Percentiles rank a stretch among this genome's conserved stretches.
These are phyloP conservation scores for Sciurus carolinensis DNA, from an alignment of 2,797 vertebrate genomes.

Conservation along the genomic window DNA sequence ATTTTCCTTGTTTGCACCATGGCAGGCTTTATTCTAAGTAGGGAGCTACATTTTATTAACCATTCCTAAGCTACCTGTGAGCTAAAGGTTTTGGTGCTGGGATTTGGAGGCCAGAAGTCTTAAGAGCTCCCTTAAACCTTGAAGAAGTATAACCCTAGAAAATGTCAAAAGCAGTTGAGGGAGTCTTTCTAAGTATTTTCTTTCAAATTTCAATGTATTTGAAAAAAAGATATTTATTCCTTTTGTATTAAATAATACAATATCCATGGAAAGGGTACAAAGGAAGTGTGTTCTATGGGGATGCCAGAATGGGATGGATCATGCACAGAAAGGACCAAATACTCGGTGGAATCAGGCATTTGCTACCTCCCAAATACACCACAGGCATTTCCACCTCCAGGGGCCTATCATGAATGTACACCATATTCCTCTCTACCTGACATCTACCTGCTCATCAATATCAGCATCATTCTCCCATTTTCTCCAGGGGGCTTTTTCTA, in stretches of 20 bases:
- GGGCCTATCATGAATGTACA: not conserved
- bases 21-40: not conserved
- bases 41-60: not conserved
- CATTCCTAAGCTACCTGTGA: not conserved
- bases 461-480: not conserved
- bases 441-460: not conserved
- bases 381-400: not conserved
- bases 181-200: not conserved
- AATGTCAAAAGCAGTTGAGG: not conserved
- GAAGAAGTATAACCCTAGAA: not conserved
- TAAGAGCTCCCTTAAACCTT: not conserved
- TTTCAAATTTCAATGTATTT: slow-evolving; percentile 8
- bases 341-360: not conserved
- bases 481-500: not conserved
- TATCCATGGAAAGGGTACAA: not conserved
- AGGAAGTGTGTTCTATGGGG: not conserved
- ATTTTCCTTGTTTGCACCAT: not conserved
- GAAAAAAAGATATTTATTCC: not conserved
- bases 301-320: too few relatives aligned
- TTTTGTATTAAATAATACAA: not conserved
- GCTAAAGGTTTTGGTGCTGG: not conserved
- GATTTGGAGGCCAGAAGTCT: not conserved
- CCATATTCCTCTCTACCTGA: not conserved
- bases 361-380: not conserved
- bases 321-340: not conserved